Conservation (phyloP, 2,113 vertebrate species). For the Ondatra zibethicus region DNA sequence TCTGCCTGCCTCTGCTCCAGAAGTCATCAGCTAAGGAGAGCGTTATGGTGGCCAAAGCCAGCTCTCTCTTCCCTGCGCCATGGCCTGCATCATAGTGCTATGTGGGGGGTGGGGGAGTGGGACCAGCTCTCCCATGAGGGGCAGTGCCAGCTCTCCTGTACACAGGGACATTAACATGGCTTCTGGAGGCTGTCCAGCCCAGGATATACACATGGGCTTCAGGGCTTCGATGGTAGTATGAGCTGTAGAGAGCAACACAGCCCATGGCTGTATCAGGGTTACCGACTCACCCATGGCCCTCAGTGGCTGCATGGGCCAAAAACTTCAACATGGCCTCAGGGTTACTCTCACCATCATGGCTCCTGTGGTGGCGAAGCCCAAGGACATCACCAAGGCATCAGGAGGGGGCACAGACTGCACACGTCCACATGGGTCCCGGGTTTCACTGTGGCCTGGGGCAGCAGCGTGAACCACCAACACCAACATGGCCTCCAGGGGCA, state of each 20-base stretch:
- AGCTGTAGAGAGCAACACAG: not conserved
- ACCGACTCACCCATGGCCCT: not conserved
- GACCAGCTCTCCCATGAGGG: not conserved
- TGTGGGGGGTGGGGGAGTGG: not conserved
- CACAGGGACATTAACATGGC: not conserved
- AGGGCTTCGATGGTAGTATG: no score
- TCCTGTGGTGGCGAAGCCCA: not conserved
- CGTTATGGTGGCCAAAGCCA: not conserved
- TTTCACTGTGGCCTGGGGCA: no score
- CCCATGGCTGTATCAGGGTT: not conserved
- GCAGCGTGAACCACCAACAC: no score
- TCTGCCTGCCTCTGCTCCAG: not conserved
- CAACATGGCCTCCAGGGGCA: no score
- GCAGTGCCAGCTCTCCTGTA: not conserved
- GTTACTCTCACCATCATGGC: not conserved
- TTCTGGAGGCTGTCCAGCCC: not conserved
- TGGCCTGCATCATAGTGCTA: no score
- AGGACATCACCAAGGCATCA: not conserved
- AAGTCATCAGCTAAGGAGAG: not conserved
- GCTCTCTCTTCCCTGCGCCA: not conserved
- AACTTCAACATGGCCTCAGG: not conserved
- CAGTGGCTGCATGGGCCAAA: not conserved
- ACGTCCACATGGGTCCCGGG: not conserved
- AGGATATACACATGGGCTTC: not conserved
- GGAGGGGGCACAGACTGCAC: not conserved